A percentile compares a stretch with the other conserved stretches of the same genome.
These are phyloP conservation scores for Macroramphosus scolopax DNA, from an alignment of 2,797 vertebrate genomes.

Conservation along the genomic window DNA sequence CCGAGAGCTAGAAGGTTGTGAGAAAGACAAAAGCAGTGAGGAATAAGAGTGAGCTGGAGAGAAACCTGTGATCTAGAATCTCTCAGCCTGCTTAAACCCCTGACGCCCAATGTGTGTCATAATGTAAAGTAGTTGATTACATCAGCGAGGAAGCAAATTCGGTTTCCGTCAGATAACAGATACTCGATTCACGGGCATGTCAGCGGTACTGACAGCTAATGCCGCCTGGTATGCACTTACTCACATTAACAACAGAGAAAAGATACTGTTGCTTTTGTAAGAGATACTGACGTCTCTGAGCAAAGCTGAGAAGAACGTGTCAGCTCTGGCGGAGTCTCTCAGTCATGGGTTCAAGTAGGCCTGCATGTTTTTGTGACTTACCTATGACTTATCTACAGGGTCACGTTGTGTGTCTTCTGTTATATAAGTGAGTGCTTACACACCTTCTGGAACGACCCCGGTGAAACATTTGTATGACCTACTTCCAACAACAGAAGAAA, in stretches of 20 bases:
- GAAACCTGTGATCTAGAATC: neutral
- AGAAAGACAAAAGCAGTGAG: neutral
- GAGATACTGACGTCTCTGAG: slow-evolving; percentile 17
- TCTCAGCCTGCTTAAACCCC: slow-evolving; percentile 3
- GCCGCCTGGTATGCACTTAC: slow-evolving; percentile 28
- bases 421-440: slow-evolving; percentile 1
- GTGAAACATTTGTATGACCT: slow-evolving; percentile 46
- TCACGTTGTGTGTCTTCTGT: too few relatives aligned
- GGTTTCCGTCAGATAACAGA: slow-evolving; percentile 10
- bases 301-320: slow-evolving; percentile 7
- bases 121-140: neutral
- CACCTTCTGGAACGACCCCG: slow-evolving; percentile 14
- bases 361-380: neutral
- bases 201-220: slow-evolving; percentile 19
- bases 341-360: slow-evolving; percentile 7
- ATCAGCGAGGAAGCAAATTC: slow-evolving; percentile 2
- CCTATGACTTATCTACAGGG: neutral
- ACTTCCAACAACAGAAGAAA: slow-evolving; percentile 42
- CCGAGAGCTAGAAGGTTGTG: neutral
- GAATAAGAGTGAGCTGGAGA: too few relatives aligned
- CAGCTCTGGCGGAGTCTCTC: too few relatives aligned
- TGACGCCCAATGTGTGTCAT: neutral
- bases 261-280: slow-evolving; percentile 19
- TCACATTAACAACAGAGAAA: slow-evolving; percentile 17
- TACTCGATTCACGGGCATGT: slow-evolving; percentile 4